Percentiles rank a stretch among this genome's conserved stretches.
Conservation (phyloP, 2,113 vertebrate species). For the Mormoops blainvillei region DNA sequence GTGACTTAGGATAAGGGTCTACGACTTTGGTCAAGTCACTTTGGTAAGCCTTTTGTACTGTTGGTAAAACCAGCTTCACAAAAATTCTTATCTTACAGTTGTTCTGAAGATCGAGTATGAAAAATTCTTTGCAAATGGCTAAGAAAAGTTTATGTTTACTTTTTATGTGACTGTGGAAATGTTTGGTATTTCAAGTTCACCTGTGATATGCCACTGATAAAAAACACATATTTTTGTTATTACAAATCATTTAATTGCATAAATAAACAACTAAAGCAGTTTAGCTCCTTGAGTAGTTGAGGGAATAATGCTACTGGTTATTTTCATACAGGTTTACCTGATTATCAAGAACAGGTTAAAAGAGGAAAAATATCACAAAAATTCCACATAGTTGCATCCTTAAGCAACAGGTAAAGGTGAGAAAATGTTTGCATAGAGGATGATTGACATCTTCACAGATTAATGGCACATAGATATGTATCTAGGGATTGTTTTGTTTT, state of each 20-base stretch:
- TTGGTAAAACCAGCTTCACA: not conserved
- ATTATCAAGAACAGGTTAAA: not conserved
- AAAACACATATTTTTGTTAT: slow-evolving; percentile 25
- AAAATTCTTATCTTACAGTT: not conserved
- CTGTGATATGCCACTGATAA: not conserved
- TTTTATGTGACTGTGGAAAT: slow-evolving; percentile 25
- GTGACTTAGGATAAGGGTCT: not conserved
- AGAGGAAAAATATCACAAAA: not conserved
- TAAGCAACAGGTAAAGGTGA: not conserved
- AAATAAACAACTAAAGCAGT: slow-evolving; percentile 31
- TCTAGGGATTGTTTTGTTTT: not conserved
- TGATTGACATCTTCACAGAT: not conserved
- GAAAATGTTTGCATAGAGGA: not conserved
- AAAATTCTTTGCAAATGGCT: not conserved
- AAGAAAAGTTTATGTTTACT: not conserved
- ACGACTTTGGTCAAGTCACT: not conserved
- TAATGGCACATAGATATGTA: not conserved
- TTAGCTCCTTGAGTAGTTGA: not conserved
- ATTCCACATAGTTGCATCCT: not conserved
- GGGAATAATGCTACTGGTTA: not conserved
- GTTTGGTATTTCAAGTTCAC: slow-evolving; percentile 1
- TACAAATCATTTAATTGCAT: slow-evolving; percentile 29
- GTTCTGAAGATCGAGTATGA: not conserved
- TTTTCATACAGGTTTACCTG: not conserved
- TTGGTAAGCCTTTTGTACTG: not conserved